phyloP scores from a whole-genome alignment of 2,113 vertebrate genomes.

The Conger conger region DNA sequence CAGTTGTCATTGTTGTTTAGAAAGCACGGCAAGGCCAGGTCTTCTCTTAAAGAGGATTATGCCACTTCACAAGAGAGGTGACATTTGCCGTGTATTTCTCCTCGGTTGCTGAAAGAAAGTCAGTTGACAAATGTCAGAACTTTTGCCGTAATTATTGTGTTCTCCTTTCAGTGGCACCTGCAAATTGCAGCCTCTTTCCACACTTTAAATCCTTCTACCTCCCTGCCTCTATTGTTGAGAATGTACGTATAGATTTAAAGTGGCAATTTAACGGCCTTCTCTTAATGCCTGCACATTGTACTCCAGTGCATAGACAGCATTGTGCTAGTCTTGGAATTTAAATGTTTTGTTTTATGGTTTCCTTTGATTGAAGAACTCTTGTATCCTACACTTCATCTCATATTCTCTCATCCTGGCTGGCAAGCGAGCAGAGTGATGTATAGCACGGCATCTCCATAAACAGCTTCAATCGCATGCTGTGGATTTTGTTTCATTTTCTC shows the following conservation, averaged over 20 bases:
- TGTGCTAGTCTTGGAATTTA: not conserved
- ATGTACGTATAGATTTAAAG: slow-evolving; percentile 33
- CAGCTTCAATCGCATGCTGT: slow-evolving; percentile 36
- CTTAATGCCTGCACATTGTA: not conserved
- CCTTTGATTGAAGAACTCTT: slow-evolving; percentile 6
- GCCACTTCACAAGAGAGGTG: slow-evolving; percentile 67
- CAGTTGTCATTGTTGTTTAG: slow-evolving; percentile 75
- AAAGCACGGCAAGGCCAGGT: slow-evolving; percentile 63
- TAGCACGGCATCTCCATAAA: slow-evolving; percentile 33
- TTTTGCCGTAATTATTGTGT: slow-evolving; percentile 65
- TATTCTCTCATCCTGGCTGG: slow-evolving; percentile 36
- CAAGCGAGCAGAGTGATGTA: slow-evolving; percentile 31
- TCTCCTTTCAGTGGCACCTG: slow-evolving; percentile 40
- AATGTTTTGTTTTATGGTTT: slow-evolving; percentile 10
- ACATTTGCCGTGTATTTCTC: slow-evolving; percentile 73
- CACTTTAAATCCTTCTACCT: slow-evolving; percentile 59
- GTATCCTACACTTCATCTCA: slow-evolving; percentile 40
- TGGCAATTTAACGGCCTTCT: slow-evolving; percentile 24
- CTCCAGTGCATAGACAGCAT: not conserved
- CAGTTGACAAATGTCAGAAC: slow-evolving; percentile 73
- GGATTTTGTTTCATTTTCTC: slow-evolving; percentile 48
- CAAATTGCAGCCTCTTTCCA: slow-evolving; percentile 52
- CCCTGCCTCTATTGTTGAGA: slow-evolving; percentile 41
- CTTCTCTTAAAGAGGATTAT: slow-evolving; percentile 68
- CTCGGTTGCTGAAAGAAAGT: slow-evolving; percentile 70